Evolutionary conservation across 2,797 vertebrate genomes (phyloP).

Genomic region (Bryconaethiops microstoma): DNA sequence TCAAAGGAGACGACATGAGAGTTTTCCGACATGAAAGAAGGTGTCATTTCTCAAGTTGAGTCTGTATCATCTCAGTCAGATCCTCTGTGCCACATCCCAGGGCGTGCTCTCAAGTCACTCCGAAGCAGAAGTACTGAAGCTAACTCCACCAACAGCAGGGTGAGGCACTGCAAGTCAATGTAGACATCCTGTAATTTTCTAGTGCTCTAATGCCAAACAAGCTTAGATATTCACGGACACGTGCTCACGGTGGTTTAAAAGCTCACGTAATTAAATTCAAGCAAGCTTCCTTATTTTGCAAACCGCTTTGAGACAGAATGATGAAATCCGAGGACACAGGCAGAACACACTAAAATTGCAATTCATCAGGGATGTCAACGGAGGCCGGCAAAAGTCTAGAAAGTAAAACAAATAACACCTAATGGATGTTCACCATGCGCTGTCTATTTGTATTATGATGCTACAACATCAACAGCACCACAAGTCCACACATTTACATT

Average conservation of each 20-base stretch:
- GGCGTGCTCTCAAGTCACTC: constrained; percentile 23
- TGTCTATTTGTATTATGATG: constrained; percentile 8
- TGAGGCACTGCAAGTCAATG: constrained; percentile 24
- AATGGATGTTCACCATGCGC: background rate
- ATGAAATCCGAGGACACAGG: constrained; percentile 24
- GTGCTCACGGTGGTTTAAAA: background rate
- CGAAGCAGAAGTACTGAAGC: constrained; percentile 11
- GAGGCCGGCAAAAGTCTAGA: background rate
- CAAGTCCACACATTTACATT: no score
- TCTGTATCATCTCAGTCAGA: constrained; percentile 30
- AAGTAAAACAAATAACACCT: background rate
- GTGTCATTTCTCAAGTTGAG: constrained; percentile 11
- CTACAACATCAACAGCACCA: background rate
- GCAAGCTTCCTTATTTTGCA: background rate
- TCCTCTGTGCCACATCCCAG: constrained; percentile 18
- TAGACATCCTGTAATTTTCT: constrained; percentile 35
- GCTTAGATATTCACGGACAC: constrained; percentile 3
- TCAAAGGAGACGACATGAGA: background rate
- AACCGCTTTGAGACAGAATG: constrained; percentile 10
- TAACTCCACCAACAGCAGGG: constrained; percentile 1
- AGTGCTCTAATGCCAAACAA: constrained; percentile 14
- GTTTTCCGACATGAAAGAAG: constrained; percentile 24
- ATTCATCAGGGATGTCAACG: background rate
- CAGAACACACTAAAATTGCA: background rate
- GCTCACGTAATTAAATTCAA: background rate